Percentiles rank a stretch among this genome's conserved stretches.
Conservation (phyloP, 1,140 invertebrate species). For the Chelonus insularis region DNA sequence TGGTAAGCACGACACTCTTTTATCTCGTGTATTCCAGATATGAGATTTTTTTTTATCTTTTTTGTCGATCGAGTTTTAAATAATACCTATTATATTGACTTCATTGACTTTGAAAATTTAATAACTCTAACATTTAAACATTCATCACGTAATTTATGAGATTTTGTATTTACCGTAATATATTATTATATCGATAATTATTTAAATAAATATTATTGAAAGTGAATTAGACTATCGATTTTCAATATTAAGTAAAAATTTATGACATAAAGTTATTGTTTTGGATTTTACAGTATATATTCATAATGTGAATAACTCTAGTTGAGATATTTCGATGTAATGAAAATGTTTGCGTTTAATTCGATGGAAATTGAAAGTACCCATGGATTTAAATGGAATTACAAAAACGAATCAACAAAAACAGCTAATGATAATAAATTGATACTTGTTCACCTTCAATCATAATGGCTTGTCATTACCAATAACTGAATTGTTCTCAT, state of each 20-base stretch:
- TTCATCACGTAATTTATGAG: neutral
- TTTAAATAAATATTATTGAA: constrained; percentile 41
- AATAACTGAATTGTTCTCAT: no score
- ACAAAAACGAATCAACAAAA: constrained; percentile 14
- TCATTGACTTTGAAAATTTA: no score
- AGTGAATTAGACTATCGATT: constrained; percentile 47
- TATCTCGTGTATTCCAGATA: no score
- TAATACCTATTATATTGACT: no score
- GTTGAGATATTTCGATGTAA: constrained; percentile 12
- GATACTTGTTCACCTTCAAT: no score
- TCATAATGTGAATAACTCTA: neutral
- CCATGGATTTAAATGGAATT: constrained; percentile 23
- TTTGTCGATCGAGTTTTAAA: no score
- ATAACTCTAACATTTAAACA: no score
- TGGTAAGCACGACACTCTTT: no score
- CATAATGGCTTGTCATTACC: no score
- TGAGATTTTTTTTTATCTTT: no score
- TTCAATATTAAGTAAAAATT: constrained; percentile 14
- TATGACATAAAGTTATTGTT: neutral
- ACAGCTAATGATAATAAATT: constrained; percentile 21
- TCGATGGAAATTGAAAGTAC: constrained; percentile 25
- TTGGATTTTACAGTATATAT: constrained; percentile 9
- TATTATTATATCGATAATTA: neutral
- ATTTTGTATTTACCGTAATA: neutral
- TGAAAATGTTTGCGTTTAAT: constrained; percentile 26